Evolutionary conservation across 2,797 vertebrate species (phyloP).

Genomic region (Cheirogaleus major): DNA sequence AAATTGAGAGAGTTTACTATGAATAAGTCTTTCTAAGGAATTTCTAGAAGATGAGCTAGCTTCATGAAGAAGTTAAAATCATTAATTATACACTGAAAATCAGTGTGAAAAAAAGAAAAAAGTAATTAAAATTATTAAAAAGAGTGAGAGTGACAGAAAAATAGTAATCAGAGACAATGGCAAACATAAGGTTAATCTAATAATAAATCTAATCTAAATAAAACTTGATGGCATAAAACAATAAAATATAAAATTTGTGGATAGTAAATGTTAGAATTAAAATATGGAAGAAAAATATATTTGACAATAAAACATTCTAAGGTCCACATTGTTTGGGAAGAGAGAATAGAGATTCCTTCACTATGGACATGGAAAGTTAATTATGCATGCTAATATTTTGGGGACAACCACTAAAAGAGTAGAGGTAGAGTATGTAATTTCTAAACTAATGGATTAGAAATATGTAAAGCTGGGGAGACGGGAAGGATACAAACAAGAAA

Average conservation of each 20-base stretch:
- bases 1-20: neutral
- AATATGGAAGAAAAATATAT: neutral
- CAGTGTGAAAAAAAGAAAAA: neutral
- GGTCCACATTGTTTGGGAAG: neutral
- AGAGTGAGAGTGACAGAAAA: neutral
- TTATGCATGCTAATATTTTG: neutral
- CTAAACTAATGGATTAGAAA: neutral
- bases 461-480: neutral
- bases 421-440: neutral
- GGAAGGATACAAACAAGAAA: neutral
- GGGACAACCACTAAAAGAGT: neutral
- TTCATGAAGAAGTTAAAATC: neutral
- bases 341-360: neutral
- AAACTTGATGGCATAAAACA: neutral
- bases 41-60: neutral
- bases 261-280: neutral
- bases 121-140: neutral
- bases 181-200: neutral
- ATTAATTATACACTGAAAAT: neutral
- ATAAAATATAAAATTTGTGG: neutral
- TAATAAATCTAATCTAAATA: slow-evolving; percentile 3
- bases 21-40: neutral
- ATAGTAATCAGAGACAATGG: neutral
- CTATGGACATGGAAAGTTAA: neutral
- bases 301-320: neutral